Conservation (phyloP, 2,797 vertebrate species). For the Cirrhinus mrigala region DNA sequence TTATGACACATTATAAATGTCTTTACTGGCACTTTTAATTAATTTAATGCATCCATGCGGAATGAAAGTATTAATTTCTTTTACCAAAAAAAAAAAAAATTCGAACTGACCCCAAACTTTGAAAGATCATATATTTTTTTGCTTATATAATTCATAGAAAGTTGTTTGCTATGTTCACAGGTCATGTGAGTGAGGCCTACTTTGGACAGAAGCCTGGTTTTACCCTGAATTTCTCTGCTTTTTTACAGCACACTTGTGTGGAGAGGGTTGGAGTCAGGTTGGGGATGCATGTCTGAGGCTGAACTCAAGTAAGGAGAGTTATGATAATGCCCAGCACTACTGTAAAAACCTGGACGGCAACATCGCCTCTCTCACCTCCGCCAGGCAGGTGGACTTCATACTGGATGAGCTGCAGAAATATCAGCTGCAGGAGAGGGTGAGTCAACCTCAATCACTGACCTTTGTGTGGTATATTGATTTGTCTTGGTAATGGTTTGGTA, state of each 20-base stretch:
- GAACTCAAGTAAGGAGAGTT: constrained; percentile 85
- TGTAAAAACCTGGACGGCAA: constrained; percentile 87
- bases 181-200: neutral
- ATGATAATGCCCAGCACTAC: constrained; percentile 86
- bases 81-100: too few species aligned
- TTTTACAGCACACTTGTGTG: constrained; percentile 87
- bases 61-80: neutral
- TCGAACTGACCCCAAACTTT: too few species aligned
- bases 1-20: too few species aligned
- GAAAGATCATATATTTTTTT: neutral
- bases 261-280: constrained; percentile 89
- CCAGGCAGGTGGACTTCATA: constrained; percentile 86
- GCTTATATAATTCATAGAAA: neutral
- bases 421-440: constrained; percentile 77
- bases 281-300: constrained; percentile 86
- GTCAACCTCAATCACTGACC: constrained; percentile 22
- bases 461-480: neutral
- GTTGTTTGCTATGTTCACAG: neutral
- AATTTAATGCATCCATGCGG: too few species aligned
- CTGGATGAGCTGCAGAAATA: constrained; percentile 87
- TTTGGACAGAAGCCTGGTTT: neutral
- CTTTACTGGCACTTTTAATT: neutral
- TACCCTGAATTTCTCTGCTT: neutral
- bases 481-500: neutral
- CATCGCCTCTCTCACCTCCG: constrained; percentile 84